Evolutionary conservation across 2,113 vertebrate species (phyloP).

Genomic region (Plectropomus leopardus): DNA sequence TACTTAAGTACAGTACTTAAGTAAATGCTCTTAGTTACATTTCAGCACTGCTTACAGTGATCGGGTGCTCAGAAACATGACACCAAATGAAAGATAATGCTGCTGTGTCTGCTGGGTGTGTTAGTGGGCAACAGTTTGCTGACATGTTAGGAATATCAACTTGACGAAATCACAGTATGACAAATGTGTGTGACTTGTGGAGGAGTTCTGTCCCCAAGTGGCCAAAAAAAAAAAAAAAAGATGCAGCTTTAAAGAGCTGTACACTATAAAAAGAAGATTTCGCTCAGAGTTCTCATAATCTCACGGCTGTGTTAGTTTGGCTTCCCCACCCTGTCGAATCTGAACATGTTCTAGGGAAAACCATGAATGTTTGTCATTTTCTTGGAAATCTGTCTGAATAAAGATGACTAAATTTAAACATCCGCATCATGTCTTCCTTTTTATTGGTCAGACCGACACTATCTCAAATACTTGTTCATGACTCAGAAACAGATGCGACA

Average conservation of each 20-base stretch:
- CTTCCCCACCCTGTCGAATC: conserved; percentile 18
- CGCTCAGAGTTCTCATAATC: conserved; percentile 1
- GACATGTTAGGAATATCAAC: background rate
- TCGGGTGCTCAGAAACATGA: too few species aligned
- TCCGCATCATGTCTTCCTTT: background rate
- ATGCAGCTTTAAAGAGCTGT: background rate
- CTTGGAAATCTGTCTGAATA: conserved; percentile 22
- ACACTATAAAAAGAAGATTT: background rate
- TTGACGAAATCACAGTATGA: background rate
- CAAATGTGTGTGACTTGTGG: background rate
- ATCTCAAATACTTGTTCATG: conserved; percentile 3
- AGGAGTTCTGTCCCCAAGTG: background rate
- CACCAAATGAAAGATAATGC: background rate
- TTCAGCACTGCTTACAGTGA: too few species aligned
- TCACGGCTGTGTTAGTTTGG: background rate
- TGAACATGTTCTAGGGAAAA: conserved; percentile 9
- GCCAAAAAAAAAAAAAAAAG: background rate
- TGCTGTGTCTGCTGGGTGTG: background rate
- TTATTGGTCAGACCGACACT: conserved; percentile 15
- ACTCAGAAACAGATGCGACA: conserved; percentile 3
- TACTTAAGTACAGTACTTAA: too few species aligned
- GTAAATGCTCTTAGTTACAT: too few species aligned
- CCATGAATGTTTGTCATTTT: conserved; percentile 14
- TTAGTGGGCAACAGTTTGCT: background rate
- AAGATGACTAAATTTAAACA: conserved; percentile 18